Base-by-base conservation (phyloP, 2,113 vertebrate species). In the Benitochromis conjunctus region DNA sequence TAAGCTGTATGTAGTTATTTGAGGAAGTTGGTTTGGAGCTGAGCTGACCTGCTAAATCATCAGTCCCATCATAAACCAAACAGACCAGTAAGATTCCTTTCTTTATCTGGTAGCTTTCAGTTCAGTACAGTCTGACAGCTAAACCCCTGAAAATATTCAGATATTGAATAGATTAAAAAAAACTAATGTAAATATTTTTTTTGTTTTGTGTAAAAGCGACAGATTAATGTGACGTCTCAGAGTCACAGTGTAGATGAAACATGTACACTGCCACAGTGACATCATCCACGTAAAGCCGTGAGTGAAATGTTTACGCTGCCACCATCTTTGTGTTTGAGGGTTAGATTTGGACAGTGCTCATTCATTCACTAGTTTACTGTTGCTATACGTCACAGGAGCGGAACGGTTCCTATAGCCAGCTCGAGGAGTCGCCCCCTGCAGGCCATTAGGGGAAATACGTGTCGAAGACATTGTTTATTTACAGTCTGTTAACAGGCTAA, bases 331-430 rank as follows among this genome's bases (percentile, higher is more conserved):
- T 24, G 62, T 66, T 21, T 66, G 1, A 41, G 12, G 21, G 36
- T 0, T 41, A 24, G 12, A 69, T 4, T 41, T 3, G 11, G 36
- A 66, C 36, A 41, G n/a, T 4, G 36, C n/a, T 21, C 64, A 69
- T 41, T 69, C 64, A 6, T 69, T 0, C n/a, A 14, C 36, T 9
- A 0, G 7, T 16, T 0, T 71, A 46, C 66, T 46, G 66, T 43
- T 6, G 21, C 2, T 12, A 7, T 18, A 7, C 1, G 6, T 51
- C 46, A 51, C 14, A 16, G 14, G 46, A 10, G 21, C 21, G 46
- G 2, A 46, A 26, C 8, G 41, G 1, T 48, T 46, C 0, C 21
- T 43, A 24, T 66, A 24, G n/a, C 24, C 69, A 48, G 43, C 69
- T 29, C 2, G 6, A 48, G 43, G 24, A 74, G 9, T 74, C 24